Conservation (phyloP, 2,797 vertebrate species). For the Pipistrellus kuhlii region DNA sequence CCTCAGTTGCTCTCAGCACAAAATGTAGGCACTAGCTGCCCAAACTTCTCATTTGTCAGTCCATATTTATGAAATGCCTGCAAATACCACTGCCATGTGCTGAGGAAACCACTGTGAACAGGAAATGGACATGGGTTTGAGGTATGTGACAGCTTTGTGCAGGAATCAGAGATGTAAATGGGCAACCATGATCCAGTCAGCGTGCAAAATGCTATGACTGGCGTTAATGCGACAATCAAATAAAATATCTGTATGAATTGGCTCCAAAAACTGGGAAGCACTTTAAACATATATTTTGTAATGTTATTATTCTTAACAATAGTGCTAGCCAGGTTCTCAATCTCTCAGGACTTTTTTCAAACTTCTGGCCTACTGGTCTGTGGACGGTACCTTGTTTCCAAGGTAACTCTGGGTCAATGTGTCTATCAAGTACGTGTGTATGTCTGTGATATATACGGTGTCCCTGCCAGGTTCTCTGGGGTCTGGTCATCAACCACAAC, state of each 20-base stretch:
- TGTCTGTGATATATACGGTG: neutral
- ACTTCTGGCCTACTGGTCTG: neutral
- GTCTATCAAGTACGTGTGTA: neutral
- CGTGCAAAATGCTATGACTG: neutral
- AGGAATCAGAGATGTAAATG: neutral
- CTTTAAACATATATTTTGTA: neutral
- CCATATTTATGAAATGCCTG: neutral
- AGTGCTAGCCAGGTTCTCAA: neutral
- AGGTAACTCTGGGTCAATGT: neutral
- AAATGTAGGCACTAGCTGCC: neutral
- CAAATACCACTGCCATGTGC: neutral
- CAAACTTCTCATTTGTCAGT: neutral
- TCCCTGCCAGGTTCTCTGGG: neutral
- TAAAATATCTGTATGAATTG: neutral
- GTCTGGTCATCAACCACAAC: neutral
- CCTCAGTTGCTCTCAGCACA: neutral
- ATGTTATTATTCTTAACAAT: neutral
- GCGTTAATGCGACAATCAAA: neutral
- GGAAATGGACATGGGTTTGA: neutral
- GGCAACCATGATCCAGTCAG: neutral
- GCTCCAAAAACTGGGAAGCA: constrained; percentile 10
- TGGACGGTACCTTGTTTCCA: neutral
- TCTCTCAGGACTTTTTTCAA: neutral
- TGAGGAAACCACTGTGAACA: neutral
- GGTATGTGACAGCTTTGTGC: neutral